Conservation (phyloP, 1,140 invertebrate genomes). For the Hermetia illucens region DNA sequence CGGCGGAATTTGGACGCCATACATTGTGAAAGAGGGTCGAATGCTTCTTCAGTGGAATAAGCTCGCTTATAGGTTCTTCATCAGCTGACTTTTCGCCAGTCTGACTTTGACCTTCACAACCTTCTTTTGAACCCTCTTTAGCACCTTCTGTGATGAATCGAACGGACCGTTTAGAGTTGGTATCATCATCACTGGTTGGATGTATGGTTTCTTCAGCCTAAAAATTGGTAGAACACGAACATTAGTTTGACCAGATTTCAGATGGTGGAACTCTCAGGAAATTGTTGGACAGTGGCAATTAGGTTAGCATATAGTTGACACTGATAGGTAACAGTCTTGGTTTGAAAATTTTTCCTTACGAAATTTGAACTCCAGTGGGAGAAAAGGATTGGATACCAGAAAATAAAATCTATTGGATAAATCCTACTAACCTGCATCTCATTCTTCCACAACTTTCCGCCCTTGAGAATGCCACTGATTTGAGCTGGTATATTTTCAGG, state of each 20-base stretch:
- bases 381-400: background rate
- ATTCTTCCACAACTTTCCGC: slow-evolving; percentile 45
- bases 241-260: too few relatives aligned
- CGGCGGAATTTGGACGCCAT: slow-evolving; percentile 47
- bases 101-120: slow-evolving; percentile 14
- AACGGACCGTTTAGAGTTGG: slow-evolving; percentile 25
- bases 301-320: too few relatives aligned
- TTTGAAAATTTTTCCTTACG: too few relatives aligned
- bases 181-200: slow-evolving; percentile 25
- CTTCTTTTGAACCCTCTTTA: slow-evolving; percentile 11
- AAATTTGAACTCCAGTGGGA: too few relatives aligned
- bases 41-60: slow-evolving; percentile 28
- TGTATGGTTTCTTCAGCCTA: slow-evolving; percentile 29
- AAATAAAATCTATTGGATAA: background rate
- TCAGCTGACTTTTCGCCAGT: slow-evolving; percentile 19
- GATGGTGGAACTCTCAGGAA: too few relatives aligned
- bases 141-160: slow-evolving; percentile 22
- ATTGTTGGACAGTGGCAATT: too few relatives aligned
- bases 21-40: slow-evolving; percentile 30
- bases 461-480: slow-evolving; percentile 44
- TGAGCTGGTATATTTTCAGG: slow-evolving; percentile 34
- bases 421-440: slow-evolving; percentile 25
- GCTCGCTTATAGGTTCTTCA: slow-evolving; percentile 27
- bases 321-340: too few relatives aligned
- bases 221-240: too few relatives aligned